A percentile compares a stretch with the other conserved stretches of the same genome.
These are phyloP conservation scores for Biston betularia DNA, from an alignment of 2,888 invertebrate species.

Conservation along the genomic window DNA sequence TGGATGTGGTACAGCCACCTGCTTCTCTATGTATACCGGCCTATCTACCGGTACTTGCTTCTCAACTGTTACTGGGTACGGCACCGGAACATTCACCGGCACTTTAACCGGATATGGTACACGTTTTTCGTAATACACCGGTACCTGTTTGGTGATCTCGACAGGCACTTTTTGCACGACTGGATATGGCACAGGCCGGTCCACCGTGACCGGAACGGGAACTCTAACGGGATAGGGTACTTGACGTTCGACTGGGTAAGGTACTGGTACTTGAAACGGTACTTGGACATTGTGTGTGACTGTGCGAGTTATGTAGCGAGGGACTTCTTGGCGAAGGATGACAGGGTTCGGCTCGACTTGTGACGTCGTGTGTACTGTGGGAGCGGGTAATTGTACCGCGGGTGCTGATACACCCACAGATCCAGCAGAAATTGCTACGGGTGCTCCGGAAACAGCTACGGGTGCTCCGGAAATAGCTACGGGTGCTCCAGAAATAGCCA, in stretches of 20 bases:
- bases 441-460: slow-evolving; percentile 46
- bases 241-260: slow-evolving; percentile 78
- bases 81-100: slow-evolving; percentile 83
- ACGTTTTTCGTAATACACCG: slow-evolving; percentile 79
- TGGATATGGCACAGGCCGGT: slow-evolving; percentile 81
- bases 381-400: slow-evolving; percentile 53
- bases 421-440: slow-evolving; percentile 43
- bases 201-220: slow-evolving; percentile 82
- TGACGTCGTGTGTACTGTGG: slow-evolving; percentile 73
- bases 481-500: slow-evolving; percentile 46
- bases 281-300: slow-evolving; percentile 78
- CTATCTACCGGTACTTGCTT: slow-evolving; percentile 86
- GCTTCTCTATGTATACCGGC: slow-evolving; percentile 86
- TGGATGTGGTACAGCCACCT: slow-evolving; percentile 80
- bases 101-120: slow-evolving; percentile 84
- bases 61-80: slow-evolving; percentile 86
- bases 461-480: slow-evolving; percentile 36
- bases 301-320: slow-evolving; percentile 77
- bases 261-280: slow-evolving; percentile 81
- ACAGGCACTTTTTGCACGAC: slow-evolving; percentile 84
- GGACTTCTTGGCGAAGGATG: slow-evolving; percentile 77
- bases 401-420: slow-evolving; percentile 47
- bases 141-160: slow-evolving; percentile 79
- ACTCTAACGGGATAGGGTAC: slow-evolving; percentile 83
- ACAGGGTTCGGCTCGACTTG: slow-evolving; percentile 77